Base-by-base conservation (phyloP, 2,113 vertebrate genomes). In the Ailuropoda melanoleuca region DNA sequence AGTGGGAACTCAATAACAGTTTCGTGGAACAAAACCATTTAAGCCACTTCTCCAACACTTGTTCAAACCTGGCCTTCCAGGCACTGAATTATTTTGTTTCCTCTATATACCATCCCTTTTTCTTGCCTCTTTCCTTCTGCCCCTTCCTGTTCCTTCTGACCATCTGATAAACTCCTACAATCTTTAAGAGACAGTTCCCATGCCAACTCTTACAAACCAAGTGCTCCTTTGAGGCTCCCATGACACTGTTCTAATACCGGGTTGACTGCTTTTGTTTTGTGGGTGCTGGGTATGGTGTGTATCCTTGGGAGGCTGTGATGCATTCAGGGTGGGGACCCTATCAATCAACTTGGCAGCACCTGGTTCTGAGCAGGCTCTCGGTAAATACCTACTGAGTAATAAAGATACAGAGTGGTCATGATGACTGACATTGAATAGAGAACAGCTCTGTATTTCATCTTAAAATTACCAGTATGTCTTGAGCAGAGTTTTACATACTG, bases 201-300 rank as follows among this genome's bases (percentile, higher is more conserved):
- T 6, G 21, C 34, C 46, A 37, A 26, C 21, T 60, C 4, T 96
- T 58, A 80, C 43, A 86, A 64, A 80, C 55, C 29, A 19, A 0
- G 7, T 6, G 48, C 43, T 29, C 15, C 46, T n/a, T 4, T 31
- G 19, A 13, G 55, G 15, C n/a, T 58, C 15, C 58, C 24, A 0
- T 24, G 4, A 60, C 43, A 8, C 56, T 15, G 14, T 37, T 46
- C 43, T 8, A 0, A 7, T 26, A n/a, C 1, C 0, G 0, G 48
- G 34, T 10, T 39, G 53, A 37, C 21, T 26, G 43, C 34, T 5
- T 23, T 23, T 26, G n/a, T 9, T 53, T 24, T 87, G 50, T 17
- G 3, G 0, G 23, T 15, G 53, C 60, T 60, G 62, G 21, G 9
- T 48, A 26, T 84, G 34, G 12, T 94, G 34, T 70, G 6, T 58